phyloP scores from a whole-genome alignment of 2,797 vertebrate species.

The Rhadinocentrus ornatus region DNA sequence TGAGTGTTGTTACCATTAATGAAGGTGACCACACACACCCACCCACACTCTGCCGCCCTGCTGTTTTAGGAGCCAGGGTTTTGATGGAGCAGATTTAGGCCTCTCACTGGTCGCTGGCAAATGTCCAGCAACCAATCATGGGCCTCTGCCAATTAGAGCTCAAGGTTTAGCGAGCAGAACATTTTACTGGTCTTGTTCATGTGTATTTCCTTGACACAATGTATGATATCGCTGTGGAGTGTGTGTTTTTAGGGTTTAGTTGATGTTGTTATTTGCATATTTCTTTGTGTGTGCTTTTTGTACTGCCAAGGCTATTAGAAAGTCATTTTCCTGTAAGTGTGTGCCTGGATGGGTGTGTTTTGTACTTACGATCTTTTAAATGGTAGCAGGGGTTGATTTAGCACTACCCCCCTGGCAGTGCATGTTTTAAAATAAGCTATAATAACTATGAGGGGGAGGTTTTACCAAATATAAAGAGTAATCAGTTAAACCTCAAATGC shows the following conservation, averaged over 20 bases:
- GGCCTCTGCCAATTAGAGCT: slow-evolving; percentile 63
- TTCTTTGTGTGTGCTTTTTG: slow-evolving; percentile 2
- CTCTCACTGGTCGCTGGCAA: slow-evolving; percentile 75
- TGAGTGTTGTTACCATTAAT: slow-evolving; percentile 30
- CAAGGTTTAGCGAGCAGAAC: slow-evolving; percentile 8
- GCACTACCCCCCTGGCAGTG: slow-evolving; percentile 20
- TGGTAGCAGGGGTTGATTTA: slow-evolving; percentile 39
- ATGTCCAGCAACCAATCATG: slow-evolving; percentile 73
- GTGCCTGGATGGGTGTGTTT: slow-evolving; percentile 15
- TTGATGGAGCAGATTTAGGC: slow-evolving; percentile 56
- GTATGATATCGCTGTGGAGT: background rate
- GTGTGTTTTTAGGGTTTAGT: slow-evolving; percentile 4
- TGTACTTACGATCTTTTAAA: slow-evolving; percentile 16
- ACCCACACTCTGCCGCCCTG: slow-evolving; percentile 46
- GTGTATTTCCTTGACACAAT: slow-evolving; percentile 3
- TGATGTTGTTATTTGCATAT: background rate
- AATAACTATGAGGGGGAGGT: slow-evolving; percentile 25
- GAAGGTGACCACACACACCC: slow-evolving; percentile 61
- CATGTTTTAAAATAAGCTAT: slow-evolving; percentile 34
- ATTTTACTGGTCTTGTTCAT: slow-evolving; percentile 33
- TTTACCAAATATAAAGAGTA: slow-evolving; percentile 3
- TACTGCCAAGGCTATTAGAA: slow-evolving; percentile 27
- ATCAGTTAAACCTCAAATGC: slow-evolving; percentile 23
- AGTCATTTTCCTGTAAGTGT: background rate
- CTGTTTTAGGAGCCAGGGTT: slow-evolving; percentile 63